Base-by-base conservation (phyloP, 2,888 invertebrate genomes). In the Melolontha melolontha region DNA sequence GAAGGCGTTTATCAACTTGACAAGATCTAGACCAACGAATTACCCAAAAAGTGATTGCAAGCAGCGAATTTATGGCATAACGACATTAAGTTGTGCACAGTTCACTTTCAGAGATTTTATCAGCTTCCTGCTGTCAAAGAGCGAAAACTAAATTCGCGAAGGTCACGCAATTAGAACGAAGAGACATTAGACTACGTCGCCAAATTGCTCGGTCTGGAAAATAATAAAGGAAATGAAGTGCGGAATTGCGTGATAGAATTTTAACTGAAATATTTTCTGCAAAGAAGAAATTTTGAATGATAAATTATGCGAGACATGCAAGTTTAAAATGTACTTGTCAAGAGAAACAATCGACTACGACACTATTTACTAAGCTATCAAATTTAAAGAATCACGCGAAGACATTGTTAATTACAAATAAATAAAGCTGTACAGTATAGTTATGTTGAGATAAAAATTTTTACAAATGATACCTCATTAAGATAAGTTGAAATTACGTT, bases 91-190 rank as follows among this genome's bases (percentile, higher is more conserved):
- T 44, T 57, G 29, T 59, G 59, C 42, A 11, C 44, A 59, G 59
- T 59, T 59, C 44, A 29, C 44, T 59, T 42, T 44, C 44, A 12
- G 12, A 59, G 44, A 59, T 57, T n/a, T 12, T 59, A 59, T 59
- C 59, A 11, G 12, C 16, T 59, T 59, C 59, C 59, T 59, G 59
- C 14, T 44, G 44, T 44, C 44, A 59, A 59, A 59, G 44, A 14
- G 27, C 44, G 44, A 27, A 44, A 44, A 59, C 59, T 22, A 27
- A 44, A 59, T 59, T 59, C 44, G 59, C 59, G 44, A 44, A 59
- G 59, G 44, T 59, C 59, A 59, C 59, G 59, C 59, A 59, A 59
- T 59, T 59, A 59, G 44, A 40, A 47, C 44, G 12, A 27, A 59
- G 44, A 44, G 44, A 59, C 29, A 42, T 44, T 44, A 7, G 44